These are phyloP conservation scores for Isichthys henryi DNA, from an alignment of 2,113 vertebrate genomes.

Conservation along the genomic window DNA sequence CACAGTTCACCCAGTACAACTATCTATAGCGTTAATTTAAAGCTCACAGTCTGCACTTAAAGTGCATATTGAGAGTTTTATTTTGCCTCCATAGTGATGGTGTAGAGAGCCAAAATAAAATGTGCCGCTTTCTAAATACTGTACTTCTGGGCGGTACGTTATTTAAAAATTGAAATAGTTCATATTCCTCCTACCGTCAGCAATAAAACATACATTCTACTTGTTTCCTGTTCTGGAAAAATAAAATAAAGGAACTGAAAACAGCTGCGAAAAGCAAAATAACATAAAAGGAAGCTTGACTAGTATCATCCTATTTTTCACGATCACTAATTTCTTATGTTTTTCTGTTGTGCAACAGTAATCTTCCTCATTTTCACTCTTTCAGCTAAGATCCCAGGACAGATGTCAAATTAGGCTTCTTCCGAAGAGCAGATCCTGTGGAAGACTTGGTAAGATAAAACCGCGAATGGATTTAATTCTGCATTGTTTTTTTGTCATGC, in stretches of 20 bases:
- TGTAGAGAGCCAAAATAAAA: too few relatives aligned
- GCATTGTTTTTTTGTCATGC: background rate
- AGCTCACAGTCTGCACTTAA: too few relatives aligned
- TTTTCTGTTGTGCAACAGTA: background rate
- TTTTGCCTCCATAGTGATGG: too few relatives aligned
- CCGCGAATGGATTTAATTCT: background rate
- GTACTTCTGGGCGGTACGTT: too few relatives aligned
- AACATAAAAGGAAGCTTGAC: background rate
- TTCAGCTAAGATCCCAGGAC: background rate
- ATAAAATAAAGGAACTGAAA: constrained; percentile 16
- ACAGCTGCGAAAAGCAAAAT: constrained; percentile 15
- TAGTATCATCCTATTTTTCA: background rate
- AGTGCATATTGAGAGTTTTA: too few relatives aligned
- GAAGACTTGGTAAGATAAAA: constrained; percentile 7
- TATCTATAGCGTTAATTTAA: too few relatives aligned
- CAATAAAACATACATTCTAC: background rate
- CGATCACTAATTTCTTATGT: background rate
- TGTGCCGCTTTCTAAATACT: too few relatives aligned
- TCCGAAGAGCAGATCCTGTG: background rate
- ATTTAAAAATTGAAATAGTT: background rate
- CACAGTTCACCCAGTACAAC: background rate
- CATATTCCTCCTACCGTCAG: background rate
- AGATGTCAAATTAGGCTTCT: background rate
- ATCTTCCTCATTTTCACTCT: background rate
- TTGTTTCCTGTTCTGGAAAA: background rate